phyloP scores from a whole-genome alignment of 2,797 vertebrate genomes.

The Lepus townsendii region DNA sequence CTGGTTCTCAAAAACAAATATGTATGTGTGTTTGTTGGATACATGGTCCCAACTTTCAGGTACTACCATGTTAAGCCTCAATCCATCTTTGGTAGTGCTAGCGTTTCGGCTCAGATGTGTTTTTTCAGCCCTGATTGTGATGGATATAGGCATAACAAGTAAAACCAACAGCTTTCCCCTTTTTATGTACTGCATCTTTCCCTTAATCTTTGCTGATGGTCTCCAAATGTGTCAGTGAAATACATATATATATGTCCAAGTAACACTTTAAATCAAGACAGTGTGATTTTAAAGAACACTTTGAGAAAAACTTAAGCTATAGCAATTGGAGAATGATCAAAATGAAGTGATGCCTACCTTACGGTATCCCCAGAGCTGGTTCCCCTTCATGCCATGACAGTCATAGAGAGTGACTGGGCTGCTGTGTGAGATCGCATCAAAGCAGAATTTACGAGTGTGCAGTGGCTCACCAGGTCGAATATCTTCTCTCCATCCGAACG shows the following conservation, averaged over 20 bases:
- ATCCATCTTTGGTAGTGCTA: too few relatives aligned
- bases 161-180: background rate
- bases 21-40: background rate
- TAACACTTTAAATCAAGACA: background rate
- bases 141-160: rapidly evolving
- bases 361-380: slow-evolving; percentile 94
- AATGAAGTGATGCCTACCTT: slow-evolving; percentile 88
- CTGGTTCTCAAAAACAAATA: background rate
- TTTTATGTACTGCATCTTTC: background rate
- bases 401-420: slow-evolving; percentile 94
- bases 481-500: slow-evolving; percentile 96
- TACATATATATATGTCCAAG: background rate
- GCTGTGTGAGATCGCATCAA: slow-evolving; percentile 92
- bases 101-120: background rate
- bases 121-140: background rate
- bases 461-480: slow-evolving; percentile 94
- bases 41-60: rapidly evolving
- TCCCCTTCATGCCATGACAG: slow-evolving; percentile 95
- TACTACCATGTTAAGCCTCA: background rate
- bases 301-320: background rate
- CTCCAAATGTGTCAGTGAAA: background rate
- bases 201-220: background rate
- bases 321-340: background rate
- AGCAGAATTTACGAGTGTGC: slow-evolving; percentile 94
- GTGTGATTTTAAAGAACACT: background rate